Evolutionary conservation across 2,888 invertebrate genomes (phyloP).

Genomic region (Eilema caniola): DNA sequence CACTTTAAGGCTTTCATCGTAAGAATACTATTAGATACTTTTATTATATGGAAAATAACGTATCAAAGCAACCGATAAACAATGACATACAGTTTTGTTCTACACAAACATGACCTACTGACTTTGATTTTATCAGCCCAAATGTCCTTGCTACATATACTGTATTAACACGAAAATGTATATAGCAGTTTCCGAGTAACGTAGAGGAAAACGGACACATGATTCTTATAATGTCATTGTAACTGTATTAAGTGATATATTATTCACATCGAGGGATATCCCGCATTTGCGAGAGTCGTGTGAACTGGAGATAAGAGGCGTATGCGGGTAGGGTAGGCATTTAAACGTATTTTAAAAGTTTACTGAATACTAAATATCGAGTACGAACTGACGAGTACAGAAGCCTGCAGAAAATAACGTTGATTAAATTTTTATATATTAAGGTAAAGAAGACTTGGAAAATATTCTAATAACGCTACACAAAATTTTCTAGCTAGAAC

Average conservation of each 20-base stretch:
- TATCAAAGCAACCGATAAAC: neutral
- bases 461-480: too few species aligned
- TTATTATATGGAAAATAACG: neutral
- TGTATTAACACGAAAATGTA: conserved; percentile 13
- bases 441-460: too few species aligned
- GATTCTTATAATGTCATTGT: conserved; percentile 23
- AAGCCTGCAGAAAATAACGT: neutral
- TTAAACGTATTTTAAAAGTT: conserved; percentile 10
- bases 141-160: conserved; percentile 20
- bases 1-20: neutral
- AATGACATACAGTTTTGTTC: neutral
- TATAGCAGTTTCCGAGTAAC: conserved; percentile 37
- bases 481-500: too few species aligned
- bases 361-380: neutral
- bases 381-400: neutral
- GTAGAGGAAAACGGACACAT: conserved; percentile 48
- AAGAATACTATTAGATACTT: neutral
- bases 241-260: conserved; percentile 35
- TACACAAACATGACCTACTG: conserved; percentile 14
- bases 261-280: conserved; percentile 35
- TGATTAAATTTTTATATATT: too few species aligned
- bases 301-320: conserved; percentile 34
- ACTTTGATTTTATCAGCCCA: conserved; percentile 15
- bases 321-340: conserved; percentile 16
- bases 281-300: conserved; percentile 34